Evolutionary conservation across 2,113 vertebrate species (phyloP).

Genomic region (Cebidichthys violaceus): DNA sequence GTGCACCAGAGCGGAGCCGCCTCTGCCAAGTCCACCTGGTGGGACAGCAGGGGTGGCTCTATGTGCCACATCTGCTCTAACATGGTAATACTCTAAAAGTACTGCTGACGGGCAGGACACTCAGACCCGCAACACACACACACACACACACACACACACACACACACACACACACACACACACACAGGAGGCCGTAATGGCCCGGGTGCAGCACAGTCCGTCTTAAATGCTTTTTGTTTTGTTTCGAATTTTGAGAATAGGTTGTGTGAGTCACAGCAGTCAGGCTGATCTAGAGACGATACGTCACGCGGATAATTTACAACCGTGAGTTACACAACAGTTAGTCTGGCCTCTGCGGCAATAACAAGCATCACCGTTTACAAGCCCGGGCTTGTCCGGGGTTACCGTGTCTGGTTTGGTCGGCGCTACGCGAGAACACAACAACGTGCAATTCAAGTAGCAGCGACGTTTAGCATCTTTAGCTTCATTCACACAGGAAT

Average conservation of each 20-base stretch:
- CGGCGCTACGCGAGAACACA: too few species aligned
- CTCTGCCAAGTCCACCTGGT: conserved; percentile 50
- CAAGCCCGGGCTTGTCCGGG: conserved; percentile 21
- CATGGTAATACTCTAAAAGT: conserved; percentile 34
- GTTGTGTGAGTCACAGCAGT: not conserved
- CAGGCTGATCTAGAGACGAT: not conserved
- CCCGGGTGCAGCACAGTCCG: not conserved
- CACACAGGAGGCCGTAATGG: conserved; percentile 10
- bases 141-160: conserved; percentile 32
- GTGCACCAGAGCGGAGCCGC: not conserved
- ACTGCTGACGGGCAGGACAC: conserved; percentile 36
- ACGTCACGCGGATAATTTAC: not conserved
- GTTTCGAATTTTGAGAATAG: not conserved
- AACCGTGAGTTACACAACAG: not conserved
- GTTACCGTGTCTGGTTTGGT: not conserved
- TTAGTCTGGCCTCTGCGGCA: not conserved
- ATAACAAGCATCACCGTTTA: not conserved
- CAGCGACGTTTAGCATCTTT: not conserved
- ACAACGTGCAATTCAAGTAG: not conserved
- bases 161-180: conserved; percentile 32
- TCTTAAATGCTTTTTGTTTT: not conserved
- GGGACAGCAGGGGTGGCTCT: conserved; percentile 44
- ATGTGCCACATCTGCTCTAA: conserved; percentile 43
- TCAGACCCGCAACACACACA: conserved; percentile 25
- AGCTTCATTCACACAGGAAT: not conserved